These are phyloP conservation scores for Synergus itoensis DNA, from an alignment of 2,888 invertebrate species.

Conservation along the genomic window DNA sequence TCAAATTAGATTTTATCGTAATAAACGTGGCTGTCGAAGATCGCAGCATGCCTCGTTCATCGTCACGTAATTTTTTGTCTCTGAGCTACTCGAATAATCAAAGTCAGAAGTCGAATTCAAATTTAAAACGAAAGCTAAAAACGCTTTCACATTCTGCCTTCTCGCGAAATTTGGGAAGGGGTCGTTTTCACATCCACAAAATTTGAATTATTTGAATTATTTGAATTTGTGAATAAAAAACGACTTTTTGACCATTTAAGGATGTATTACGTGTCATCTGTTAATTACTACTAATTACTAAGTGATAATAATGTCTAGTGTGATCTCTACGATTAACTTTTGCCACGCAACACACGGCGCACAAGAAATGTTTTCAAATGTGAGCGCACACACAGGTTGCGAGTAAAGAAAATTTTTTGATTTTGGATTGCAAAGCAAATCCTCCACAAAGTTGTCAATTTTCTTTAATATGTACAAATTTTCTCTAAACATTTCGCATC, in stretches of 20 bases:
- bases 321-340: conserved; percentile 23
- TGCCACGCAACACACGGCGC: conserved; percentile 19
- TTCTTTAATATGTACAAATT: background rate
- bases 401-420: conserved; percentile 22
- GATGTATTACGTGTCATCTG: conserved; percentile 14
- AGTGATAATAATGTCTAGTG: conserved; percentile 4
- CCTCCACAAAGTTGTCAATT: background rate
- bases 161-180: conserved; percentile 2
- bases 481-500: background rate
- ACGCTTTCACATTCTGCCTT: background rate
- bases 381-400: conserved; percentile 15
- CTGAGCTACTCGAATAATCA: conserved; percentile 35
- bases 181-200: conserved; percentile 1
- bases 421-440: conserved; percentile 25
- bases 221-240: conserved; percentile 6
- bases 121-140: background rate
- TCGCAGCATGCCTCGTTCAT: conserved; percentile 48
- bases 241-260: background rate
- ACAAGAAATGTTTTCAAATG: conserved; percentile 32
- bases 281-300: conserved; percentile 28
- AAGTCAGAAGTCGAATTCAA: conserved; percentile 13
- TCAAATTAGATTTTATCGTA: conserved; percentile 63
- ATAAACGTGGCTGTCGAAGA: conserved; percentile 49
- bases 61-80: conserved; percentile 18
- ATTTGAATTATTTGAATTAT: background rate